phyloP scores from a whole-genome alignment of 2,113 vertebrate genomes.

The Triplophysa rosa region DNA sequence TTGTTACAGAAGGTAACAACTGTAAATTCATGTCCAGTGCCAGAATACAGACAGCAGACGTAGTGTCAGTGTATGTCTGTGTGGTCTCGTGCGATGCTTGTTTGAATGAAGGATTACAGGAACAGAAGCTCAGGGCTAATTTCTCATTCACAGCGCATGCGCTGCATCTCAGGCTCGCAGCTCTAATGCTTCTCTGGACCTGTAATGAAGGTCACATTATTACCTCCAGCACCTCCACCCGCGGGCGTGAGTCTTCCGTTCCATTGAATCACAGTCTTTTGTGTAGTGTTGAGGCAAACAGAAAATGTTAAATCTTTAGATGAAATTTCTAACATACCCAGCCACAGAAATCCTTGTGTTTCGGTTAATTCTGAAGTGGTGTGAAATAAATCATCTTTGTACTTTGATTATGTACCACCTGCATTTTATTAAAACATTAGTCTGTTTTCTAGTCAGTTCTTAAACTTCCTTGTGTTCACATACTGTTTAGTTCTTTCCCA shows the following conservation, averaged over 20 bases:
- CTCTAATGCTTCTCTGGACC: conserved; percentile 58
- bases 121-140: conserved; percentile 51
- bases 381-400: too few relatives aligned
- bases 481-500: too few relatives aligned
- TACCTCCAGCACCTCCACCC: conserved; percentile 60
- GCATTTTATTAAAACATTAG: too few relatives aligned
- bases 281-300: conserved; percentile 53
- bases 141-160: conserved; percentile 25
- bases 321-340: conserved; percentile 19
- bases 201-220: conserved; percentile 67
- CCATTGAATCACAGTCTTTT: conserved; percentile 67
- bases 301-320: conserved; percentile 15
- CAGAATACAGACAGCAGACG: not conserved
- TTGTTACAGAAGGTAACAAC: too few relatives aligned
- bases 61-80: not conserved
- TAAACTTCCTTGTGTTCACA: too few relatives aligned
- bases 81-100: conserved; percentile 9
- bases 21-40: too few relatives aligned
- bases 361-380: not conserved
- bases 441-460: too few relatives aligned
- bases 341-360: conserved; percentile 1
- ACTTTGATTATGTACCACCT: too few relatives aligned
- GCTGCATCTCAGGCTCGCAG: not conserved
- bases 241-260: conserved; percentile 64
- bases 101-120: conserved; percentile 30